These are phyloP conservation scores for Myotis planiceps DNA, from an alignment of 2,797 vertebrate species.

Conservation along the genomic window DNA sequence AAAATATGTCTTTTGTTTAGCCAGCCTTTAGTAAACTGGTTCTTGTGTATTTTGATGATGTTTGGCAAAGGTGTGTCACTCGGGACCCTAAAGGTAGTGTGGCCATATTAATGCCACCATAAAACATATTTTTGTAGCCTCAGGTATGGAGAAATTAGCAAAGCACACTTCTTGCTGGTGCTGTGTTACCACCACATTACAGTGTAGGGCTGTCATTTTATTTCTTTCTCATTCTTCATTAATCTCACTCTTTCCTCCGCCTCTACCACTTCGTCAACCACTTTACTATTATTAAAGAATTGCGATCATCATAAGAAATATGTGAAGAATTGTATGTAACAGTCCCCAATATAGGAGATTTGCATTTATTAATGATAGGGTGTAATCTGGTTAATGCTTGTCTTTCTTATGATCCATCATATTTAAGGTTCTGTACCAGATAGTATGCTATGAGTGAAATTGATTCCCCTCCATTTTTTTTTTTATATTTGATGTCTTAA, in stretches of 20 bases:
- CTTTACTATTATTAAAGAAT: not conserved
- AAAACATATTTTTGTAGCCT: not conserved
- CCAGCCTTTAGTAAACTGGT: slow-evolving; percentile 45
- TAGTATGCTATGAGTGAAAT: not conserved
- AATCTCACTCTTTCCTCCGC: not conserved
- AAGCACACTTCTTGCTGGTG: not conserved
- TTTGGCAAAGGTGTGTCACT: not conserved
- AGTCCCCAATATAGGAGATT: not conserved
- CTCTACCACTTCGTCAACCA: not conserved
- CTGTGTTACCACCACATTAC: not conserved
- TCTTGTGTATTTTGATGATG: not conserved
- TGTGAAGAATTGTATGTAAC: not conserved
- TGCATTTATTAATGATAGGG: not conserved
- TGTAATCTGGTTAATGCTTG: not conserved
- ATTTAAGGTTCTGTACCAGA: not conserved
- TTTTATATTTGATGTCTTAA: not conserved
- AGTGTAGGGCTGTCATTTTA: not conserved
- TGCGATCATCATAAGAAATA: not conserved
- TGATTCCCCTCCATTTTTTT: not conserved
- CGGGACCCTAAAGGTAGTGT: not conserved
- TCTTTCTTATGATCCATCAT: not conserved
- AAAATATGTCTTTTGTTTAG: slow-evolving; percentile 72
- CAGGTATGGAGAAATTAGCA: not conserved
- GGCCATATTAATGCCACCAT: not conserved
- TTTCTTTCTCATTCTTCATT: not conserved